Percentiles rank a stretch among this genome's conserved stretches.
Evolutionary conservation across 2,797 vertebrate species (phyloP).

Genomic region (Phalanger gymnotis): DNA sequence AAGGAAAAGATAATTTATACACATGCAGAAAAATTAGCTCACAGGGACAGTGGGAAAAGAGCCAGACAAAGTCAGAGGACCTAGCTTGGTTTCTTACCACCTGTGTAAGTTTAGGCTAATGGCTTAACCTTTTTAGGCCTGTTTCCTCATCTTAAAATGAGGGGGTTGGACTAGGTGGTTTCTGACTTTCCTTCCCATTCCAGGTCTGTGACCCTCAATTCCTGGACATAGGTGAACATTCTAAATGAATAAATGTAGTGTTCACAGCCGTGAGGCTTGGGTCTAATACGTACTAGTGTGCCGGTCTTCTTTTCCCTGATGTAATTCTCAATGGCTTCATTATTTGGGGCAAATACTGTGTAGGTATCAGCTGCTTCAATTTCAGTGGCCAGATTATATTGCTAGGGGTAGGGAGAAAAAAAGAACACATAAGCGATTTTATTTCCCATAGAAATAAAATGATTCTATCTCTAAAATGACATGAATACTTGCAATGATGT

Average conservation of each 20-base stretch:
- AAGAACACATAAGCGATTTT: not conserved
- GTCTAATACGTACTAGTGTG: constrained; percentile 86
- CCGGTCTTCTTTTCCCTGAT: constrained; percentile 83
- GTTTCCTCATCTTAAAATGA: not conserved
- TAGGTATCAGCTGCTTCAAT: constrained; percentile 88
- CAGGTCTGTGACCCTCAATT: not conserved
- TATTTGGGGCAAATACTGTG: constrained; percentile 92
- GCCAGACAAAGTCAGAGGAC: not conserved
- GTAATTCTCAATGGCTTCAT: constrained; percentile 88
- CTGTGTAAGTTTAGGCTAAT: not conserved
- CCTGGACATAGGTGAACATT: not conserved
- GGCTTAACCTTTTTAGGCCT: not conserved
- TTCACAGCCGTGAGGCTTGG: not conserved
- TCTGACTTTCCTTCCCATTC: not conserved
- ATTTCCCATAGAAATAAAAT: not conserved
- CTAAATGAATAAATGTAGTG: not conserved
- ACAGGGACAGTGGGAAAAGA: not conserved
- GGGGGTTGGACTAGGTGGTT: not conserved
- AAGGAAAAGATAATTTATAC: not conserved
- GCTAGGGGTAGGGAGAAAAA: constrained; percentile 81
- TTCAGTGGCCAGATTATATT: constrained; percentile 86
- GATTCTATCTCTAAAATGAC: not conserved
- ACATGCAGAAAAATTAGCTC: not conserved
- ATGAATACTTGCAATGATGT: constrained; percentile 86
- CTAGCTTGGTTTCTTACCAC: not conserved